phyloP scores from a whole-genome alignment of 2,888 invertebrate genomes.

The Mimumesa dahlbomi region DNA sequence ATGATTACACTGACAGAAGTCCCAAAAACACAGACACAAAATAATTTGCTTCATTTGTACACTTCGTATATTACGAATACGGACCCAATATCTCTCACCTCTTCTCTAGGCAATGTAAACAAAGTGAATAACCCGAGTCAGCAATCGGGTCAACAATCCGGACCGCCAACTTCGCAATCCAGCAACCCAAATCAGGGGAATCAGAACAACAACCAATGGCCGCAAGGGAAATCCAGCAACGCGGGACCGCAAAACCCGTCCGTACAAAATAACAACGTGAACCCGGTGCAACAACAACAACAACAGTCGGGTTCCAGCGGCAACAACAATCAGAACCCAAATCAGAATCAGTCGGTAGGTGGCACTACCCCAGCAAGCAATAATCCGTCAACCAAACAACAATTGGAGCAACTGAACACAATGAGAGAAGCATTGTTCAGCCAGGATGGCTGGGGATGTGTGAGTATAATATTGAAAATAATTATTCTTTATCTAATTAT shows the following conservation, averaged over 20 bases:
- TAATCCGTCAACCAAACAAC: conserved; percentile 86
- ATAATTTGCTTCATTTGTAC: too few species aligned
- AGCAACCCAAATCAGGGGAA: conserved; percentile 76
- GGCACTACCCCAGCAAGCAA: conserved; percentile 81
- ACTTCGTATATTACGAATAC: too few species aligned
- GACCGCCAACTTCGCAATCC: conserved; percentile 81
- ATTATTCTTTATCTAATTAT: too few species aligned
- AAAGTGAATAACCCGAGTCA: conserved; percentile 81
- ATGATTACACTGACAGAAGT: too few species aligned
- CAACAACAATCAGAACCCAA: conserved; percentile 76
- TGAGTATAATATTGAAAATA: too few species aligned
- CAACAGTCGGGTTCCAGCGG: conserved; percentile 72
- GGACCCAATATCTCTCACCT: too few species aligned
- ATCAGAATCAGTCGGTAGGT: conserved; percentile 68
- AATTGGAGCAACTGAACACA: conserved; percentile 92
- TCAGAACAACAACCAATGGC: conserved; percentile 75
- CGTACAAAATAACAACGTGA: conserved; percentile 75
- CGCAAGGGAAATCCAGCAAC: conserved; percentile 76
- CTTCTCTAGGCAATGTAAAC: conserved; percentile 74
- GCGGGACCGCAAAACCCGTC: conserved; percentile 71
- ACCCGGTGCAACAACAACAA: conserved; percentile 65
- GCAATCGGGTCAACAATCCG: conserved; percentile 80
- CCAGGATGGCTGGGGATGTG: conserved; percentile 96
- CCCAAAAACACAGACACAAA: too few species aligned
- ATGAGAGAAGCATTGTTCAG: conserved; percentile 95